Evolutionary conservation across 2,113 vertebrate genomes (phyloP).

Genomic region (Actenoides lindsayi): DNA sequence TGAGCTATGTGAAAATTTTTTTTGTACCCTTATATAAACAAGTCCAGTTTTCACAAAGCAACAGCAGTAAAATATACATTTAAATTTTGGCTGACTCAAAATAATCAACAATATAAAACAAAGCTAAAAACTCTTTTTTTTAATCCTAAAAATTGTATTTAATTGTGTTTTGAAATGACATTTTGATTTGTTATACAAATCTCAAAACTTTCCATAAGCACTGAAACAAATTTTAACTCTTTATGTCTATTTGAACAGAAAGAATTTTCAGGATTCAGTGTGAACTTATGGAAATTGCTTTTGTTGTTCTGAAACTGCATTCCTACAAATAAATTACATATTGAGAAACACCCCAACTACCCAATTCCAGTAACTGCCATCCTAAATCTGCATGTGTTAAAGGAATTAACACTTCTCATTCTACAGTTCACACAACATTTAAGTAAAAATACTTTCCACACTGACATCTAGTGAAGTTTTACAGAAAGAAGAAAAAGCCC

Average conservation of each 20-base stretch:
- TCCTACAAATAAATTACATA: not conserved
- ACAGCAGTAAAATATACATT: not conserved
- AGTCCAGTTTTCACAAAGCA: not conserved
- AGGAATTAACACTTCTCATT: not conserved
- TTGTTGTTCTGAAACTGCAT: not conserved
- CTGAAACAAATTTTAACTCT: not conserved
- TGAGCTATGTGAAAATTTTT: not conserved
- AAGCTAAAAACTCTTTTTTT: not conserved
- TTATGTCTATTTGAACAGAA: not conserved
- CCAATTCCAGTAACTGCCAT: not conserved
- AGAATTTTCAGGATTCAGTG: not conserved
- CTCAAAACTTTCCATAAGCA: not conserved
- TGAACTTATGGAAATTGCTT: not conserved
- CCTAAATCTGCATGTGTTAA: not conserved
- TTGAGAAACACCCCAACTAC: not conserved
- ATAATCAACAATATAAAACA: not conserved
- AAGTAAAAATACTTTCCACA: conserved; percentile 36
- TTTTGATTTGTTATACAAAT: not conserved
- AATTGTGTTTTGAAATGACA: not conserved
- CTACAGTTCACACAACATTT: not conserved
- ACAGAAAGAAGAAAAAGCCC: not conserved
- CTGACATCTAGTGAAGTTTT: conserved; percentile 70
- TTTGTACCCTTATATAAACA: not conserved
- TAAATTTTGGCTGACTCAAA: not conserved
- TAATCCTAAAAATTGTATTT: not conserved